phyloP scores from a whole-genome alignment of 2,113 vertebrate genomes.

The Rhynchomys soricoides region DNA sequence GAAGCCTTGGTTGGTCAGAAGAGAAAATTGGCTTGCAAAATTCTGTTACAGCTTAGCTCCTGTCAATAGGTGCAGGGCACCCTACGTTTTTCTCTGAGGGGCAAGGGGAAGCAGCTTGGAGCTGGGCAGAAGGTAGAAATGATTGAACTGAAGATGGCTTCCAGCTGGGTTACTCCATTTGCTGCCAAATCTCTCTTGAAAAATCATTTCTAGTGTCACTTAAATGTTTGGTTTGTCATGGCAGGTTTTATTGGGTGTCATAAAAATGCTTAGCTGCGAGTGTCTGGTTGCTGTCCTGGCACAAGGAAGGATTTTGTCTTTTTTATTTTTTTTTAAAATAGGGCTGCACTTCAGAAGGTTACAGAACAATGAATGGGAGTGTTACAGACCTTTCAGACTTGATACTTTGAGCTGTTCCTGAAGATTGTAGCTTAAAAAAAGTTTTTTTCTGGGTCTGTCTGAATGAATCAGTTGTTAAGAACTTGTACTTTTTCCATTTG shows the following conservation, averaged over 20 bases:
- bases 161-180: slow-evolving; percentile 8
- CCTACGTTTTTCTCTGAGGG: background rate
- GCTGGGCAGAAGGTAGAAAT: background rate
- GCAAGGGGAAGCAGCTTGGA: background rate
- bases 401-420: slow-evolving; percentile 4
- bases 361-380: background rate
- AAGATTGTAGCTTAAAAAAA: slow-evolving; percentile 49
- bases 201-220: slow-evolving; percentile 30
- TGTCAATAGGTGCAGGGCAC: background rate
- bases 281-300: slow-evolving; percentile 61
- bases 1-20: background rate
- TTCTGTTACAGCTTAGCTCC: background rate
- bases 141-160: background rate
- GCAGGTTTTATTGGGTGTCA: slow-evolving; percentile 46
- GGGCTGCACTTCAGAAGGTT: slow-evolving; percentile 26
- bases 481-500: background rate
- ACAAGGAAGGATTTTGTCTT: slow-evolving; percentile 47
- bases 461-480: background rate
- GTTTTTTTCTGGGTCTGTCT: background rate
- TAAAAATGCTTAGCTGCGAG: slow-evolving; percentile 48
- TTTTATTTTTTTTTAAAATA: slow-evolving; percentile 61
- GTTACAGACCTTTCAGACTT: background rate
- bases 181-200: slow-evolving; percentile 36
- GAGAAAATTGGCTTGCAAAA: background rate
- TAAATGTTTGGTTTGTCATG: slow-evolving; percentile 59